Conservation (phyloP, 2,888 invertebrate species). For the Phania funesta region DNA sequence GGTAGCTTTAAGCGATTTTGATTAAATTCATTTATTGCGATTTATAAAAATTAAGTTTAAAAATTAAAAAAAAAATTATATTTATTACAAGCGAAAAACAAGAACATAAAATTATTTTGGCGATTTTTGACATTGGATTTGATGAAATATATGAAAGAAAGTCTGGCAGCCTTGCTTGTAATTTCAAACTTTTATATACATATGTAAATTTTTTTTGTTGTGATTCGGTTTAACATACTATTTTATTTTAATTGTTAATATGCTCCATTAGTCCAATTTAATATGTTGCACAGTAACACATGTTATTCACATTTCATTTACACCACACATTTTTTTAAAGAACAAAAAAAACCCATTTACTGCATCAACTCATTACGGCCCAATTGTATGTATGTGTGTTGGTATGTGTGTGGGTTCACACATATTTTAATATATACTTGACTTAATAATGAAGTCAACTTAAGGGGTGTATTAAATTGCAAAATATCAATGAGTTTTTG, state of each 20-base stretch:
- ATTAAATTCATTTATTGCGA: no score
- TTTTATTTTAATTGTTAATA: slow-evolving; percentile 3
- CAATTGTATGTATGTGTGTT: not conserved
- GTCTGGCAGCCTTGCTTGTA: no score
- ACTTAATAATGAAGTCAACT: slow-evolving; percentile 27
- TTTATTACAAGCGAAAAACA: no score
- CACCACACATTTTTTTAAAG: not conserved
- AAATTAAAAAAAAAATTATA: no score
- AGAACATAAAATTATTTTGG: no score
- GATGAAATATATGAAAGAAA: no score
- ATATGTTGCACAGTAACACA: not conserved
- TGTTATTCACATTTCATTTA: slow-evolving; percentile 23
- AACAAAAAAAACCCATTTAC: not conserved
- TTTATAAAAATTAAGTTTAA: no score
- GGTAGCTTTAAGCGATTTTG: no score
- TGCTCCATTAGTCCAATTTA: slow-evolving; percentile 37
- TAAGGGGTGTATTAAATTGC: slow-evolving; percentile 60
- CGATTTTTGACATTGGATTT: no score
- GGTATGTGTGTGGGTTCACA: not conserved
- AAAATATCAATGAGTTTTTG: slow-evolving; percentile 1
- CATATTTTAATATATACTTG: not conserved
- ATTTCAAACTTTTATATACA: no score
- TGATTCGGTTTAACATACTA: no score
- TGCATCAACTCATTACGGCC: not conserved
- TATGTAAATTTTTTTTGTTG: no score